Percentiles rank a stretch among this genome's conserved stretches.
phyloP scores from a whole-genome alignment of 2,888 invertebrate species.

The Pimpla rufipes region DNA sequence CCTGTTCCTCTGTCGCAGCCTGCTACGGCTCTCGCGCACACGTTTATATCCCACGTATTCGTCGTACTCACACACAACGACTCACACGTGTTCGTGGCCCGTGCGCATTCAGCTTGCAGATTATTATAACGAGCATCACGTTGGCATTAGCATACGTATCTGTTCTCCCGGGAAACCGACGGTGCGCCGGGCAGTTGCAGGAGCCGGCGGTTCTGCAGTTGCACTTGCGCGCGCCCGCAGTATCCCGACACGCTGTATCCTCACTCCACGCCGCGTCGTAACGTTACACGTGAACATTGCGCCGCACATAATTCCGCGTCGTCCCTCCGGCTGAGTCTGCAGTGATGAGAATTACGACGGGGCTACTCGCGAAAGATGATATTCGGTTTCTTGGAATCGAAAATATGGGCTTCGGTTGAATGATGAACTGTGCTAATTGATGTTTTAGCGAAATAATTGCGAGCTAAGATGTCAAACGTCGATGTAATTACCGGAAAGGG shows the following conservation, averaged over 20 bases:
- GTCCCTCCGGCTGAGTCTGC: neutral
- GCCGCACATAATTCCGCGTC: conserved; percentile 23
- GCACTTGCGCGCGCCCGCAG: conserved; percentile 43
- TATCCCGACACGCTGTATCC: conserved; percentile 41
- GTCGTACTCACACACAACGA: conserved; percentile 39
- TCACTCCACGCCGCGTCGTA: conserved; percentile 10
- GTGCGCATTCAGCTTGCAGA: conserved; percentile 80
- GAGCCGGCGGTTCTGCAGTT: conserved; percentile 54
- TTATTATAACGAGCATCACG: conserved; percentile 83
- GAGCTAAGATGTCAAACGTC: too few relatives aligned
- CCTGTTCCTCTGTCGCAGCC: conserved; percentile 43
- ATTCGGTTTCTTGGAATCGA: neutral
- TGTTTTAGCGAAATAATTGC: too few relatives aligned
- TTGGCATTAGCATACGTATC: conserved; percentile 83
- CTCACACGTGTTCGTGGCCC: conserved; percentile 60
- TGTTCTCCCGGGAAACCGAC: conserved; percentile 75
- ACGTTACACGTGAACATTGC: conserved; percentile 4
- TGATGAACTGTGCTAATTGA: too few relatives aligned
- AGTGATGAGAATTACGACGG: neutral
- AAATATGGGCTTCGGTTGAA: too few relatives aligned
- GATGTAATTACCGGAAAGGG: too few relatives aligned
- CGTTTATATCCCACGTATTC: conserved; percentile 42
- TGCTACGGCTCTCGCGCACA: neutral
- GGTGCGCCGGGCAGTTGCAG: conserved; percentile 56
- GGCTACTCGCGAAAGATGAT: neutral